These are phyloP conservation scores for Microctonus hyperodae DNA, from an alignment of 2,888 invertebrate genomes.

Conservation along the genomic window DNA sequence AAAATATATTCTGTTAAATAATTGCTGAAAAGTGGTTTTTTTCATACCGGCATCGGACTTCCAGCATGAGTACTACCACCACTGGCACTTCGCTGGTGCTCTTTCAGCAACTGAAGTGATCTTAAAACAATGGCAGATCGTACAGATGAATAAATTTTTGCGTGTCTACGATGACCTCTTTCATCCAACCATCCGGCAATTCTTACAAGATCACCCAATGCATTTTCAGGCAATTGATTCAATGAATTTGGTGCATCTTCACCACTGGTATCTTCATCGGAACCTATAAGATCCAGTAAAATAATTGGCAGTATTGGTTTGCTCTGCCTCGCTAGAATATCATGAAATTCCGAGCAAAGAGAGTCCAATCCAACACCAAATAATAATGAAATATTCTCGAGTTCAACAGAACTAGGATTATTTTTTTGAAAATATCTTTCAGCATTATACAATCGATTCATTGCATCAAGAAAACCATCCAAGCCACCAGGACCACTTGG, in stretches of 20 bases:
- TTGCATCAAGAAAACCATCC: slow-evolving; percentile 70
- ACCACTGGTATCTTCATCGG: slow-evolving; percentile 77
- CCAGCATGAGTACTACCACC: slow-evolving; percentile 75
- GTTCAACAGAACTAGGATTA: slow-evolving; percentile 91
- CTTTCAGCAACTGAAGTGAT: slow-evolving; percentile 78
- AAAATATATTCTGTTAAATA: no score
- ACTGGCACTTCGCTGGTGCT: slow-evolving; percentile 81
- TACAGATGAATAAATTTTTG: slow-evolving; percentile 77
- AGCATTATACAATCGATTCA: slow-evolving; percentile 85
- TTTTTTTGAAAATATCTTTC: slow-evolving; percentile 91
- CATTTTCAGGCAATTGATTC: slow-evolving; percentile 74
- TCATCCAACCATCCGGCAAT: slow-evolving; percentile 88
- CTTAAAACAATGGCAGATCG: slow-evolving; percentile 79
- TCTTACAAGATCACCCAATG: slow-evolving; percentile 75
- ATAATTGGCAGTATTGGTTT: slow-evolving; percentile 85
- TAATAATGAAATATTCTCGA: slow-evolving; percentile 85
- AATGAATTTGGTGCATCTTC: slow-evolving; percentile 70
- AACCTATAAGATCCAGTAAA: slow-evolving; percentile 85
- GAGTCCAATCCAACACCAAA: slow-evolving; percentile 86
- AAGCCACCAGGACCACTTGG: slow-evolving; percentile 68
- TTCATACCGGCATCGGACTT: slow-evolving; percentile 70
- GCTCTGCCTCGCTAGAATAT: slow-evolving; percentile 84
- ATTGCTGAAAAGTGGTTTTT: not conserved
- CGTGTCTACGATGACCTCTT: slow-evolving; percentile 76
- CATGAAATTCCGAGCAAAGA: slow-evolving; percentile 87